These are phyloP conservation scores for Sebastes nivosus DNA, from an alignment of 2,797 vertebrate genomes.

Conservation along the genomic window DNA sequence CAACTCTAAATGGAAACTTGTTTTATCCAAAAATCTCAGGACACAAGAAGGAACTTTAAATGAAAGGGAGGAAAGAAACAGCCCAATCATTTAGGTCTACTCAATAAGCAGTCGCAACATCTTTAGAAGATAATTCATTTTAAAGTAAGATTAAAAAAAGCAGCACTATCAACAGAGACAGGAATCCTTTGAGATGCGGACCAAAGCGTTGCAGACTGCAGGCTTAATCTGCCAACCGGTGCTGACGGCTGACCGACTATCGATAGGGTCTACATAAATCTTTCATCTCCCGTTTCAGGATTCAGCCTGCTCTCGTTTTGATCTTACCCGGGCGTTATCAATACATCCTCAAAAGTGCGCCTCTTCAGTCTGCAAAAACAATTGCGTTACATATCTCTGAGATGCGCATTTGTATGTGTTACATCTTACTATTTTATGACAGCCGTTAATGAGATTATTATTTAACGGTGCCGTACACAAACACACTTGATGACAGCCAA, in stretches of 20 bases:
- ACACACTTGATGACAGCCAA: conserved; percentile 56
- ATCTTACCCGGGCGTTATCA: conserved; percentile 45
- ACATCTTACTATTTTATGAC: conserved; percentile 57
- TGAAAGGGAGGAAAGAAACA: background rate
- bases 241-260: conserved; percentile 47
- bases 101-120: background rate
- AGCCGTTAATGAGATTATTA: conserved; percentile 70
- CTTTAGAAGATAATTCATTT: conserved; percentile 28
- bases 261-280: conserved; percentile 60
- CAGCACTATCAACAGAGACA: conserved; percentile 18
- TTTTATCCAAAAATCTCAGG: background rate
- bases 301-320: conserved; percentile 48
- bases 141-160: conserved; percentile 7
- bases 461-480: conserved; percentile 59
- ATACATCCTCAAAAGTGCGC: conserved; percentile 24
- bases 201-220: conserved; percentile 44
- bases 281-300: conserved; percentile 59
- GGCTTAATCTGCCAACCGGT: conserved; percentile 22
- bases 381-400: conserved; percentile 13
- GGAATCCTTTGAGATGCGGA: conserved; percentile 34
- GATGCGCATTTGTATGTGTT: conserved; percentile 51
- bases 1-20: background rate
- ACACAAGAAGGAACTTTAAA: background rate
- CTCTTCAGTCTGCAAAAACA: conserved; percentile 15
- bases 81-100: background rate